A percentile compares a stretch with the other conserved stretches of the same genome.
Conservation (phyloP, 2,888 invertebrate genomes). For the Brachyptera risi region DNA sequence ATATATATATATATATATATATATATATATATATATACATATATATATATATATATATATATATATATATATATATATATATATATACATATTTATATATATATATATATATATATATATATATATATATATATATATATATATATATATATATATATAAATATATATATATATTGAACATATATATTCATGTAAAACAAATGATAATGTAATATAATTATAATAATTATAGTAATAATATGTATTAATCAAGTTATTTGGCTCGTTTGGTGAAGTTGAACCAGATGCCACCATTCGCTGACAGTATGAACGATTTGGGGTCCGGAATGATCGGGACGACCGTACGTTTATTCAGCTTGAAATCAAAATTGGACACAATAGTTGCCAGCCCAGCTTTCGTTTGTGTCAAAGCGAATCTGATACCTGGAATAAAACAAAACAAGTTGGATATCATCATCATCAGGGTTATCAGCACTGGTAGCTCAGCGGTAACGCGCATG, state of each 20-base stretch:
- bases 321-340: not conserved
- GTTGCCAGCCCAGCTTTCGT: conserved; percentile 21
- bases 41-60: no score
- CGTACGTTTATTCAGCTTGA: conserved; percentile 4
- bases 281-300: conserved; percentile 24
- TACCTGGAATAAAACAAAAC: not conserved
- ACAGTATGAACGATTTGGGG: conserved; percentile 17
- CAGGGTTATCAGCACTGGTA: not conserved
- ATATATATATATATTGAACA: conserved; percentile 23
- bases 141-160: no score
- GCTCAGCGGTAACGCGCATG: no score
- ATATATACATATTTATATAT: no score
- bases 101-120: no score
- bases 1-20: no score
- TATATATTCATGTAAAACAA: not conserved
- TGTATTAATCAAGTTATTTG: conserved; percentile 31
- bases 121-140: no score
- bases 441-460: not conserved
- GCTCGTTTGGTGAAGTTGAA: conserved; percentile 18
- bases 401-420: conserved; percentile 18
- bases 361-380: conserved; percentile 19
- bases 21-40: no score
- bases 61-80: no score
- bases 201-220: not conserved
- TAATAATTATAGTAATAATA: conserved; percentile 27